Percentiles rank a stretch among this genome's conserved stretches.
Evolutionary conservation across 2,797 vertebrate species (phyloP).

Genomic region (Alca torda): DNA sequence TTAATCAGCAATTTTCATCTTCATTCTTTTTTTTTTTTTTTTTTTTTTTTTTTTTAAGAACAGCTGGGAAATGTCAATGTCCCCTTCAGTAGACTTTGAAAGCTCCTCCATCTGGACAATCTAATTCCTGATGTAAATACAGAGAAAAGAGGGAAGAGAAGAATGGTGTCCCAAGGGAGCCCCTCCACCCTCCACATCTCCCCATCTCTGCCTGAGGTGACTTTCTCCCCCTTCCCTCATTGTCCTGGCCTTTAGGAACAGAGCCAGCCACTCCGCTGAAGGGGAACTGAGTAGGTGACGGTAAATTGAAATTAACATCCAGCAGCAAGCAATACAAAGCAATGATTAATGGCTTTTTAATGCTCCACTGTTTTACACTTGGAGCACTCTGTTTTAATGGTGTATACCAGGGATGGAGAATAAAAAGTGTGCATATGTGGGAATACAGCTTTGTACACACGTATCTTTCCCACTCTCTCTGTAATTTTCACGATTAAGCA

Average conservation of each 20-base stretch:
- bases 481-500: neutral
- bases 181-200: neutral
- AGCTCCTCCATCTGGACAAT: constrained; percentile 43
- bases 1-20: constrained; percentile 61
- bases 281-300: constrained; percentile 41
- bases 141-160: constrained; percentile 25
- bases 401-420: neutral
- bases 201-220: constrained; percentile 7
- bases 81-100: constrained; percentile 11
- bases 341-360: constrained; percentile 67
- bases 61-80: constrained; percentile 44
- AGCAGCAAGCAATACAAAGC: constrained; percentile 58
- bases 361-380: constrained; percentile 13
- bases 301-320: constrained; percentile 71
- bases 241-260: constrained; percentile 47
- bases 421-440: neutral
- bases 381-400: constrained; percentile 33
- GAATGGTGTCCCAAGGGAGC: constrained; percentile 23
- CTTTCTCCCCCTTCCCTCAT: constrained; percentile 15
- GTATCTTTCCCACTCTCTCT: neutral
- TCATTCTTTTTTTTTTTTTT: neutral
- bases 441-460: neutral
- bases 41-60: neutral
- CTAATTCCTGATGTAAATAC: constrained; percentile 35
- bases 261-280: constrained; percentile 40